Conservation (phyloP, 2,888 invertebrate genomes). For the Drosophila stalkeri region DNA sequence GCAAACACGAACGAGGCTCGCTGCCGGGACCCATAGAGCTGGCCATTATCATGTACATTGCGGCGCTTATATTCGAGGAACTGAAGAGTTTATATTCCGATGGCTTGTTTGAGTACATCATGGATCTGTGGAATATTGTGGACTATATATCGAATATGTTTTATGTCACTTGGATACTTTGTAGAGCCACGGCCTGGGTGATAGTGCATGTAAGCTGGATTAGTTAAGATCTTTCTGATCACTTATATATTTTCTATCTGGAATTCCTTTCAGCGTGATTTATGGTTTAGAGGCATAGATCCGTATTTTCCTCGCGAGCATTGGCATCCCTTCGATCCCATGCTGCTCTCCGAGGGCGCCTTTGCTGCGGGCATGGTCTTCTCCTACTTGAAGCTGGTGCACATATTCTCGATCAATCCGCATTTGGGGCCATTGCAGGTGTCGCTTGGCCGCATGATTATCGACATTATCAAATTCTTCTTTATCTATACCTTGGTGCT, state of each 20-base stretch:
- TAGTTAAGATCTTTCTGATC: background rate
- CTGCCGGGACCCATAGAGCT: constrained; percentile 92
- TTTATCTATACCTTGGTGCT: constrained; percentile 96
- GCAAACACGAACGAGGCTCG: constrained; percentile 91
- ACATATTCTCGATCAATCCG: constrained; percentile 98
- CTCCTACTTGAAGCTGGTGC: constrained; percentile 97
- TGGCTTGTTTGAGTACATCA: constrained; percentile 95
- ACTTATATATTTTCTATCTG: background rate
- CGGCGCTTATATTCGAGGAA: constrained; percentile 98
- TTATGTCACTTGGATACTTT: constrained; percentile 96
- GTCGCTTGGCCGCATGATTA: constrained; percentile 96
- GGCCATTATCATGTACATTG: constrained; percentile 94
- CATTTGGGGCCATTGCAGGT: constrained; percentile 97
- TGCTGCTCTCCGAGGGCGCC: constrained; percentile 95
- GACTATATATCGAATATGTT: constrained; percentile 98
- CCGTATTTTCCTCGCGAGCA: constrained; percentile 95
- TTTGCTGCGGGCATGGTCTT: constrained; percentile 99
- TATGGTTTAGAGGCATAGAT: constrained; percentile 88
- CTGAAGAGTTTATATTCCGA: constrained; percentile 95
- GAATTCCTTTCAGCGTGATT: constrained; percentile 87
- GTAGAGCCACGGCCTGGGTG: constrained; percentile 95
- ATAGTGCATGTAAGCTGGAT: constrained; percentile 91
- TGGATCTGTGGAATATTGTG: constrained; percentile 99
- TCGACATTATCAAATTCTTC: constrained; percentile 98
- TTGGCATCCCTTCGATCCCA: constrained; percentile 98